Base-by-base conservation (phyloP, 2,888 invertebrate genomes). In the Pterostichus madidus region DNA sequence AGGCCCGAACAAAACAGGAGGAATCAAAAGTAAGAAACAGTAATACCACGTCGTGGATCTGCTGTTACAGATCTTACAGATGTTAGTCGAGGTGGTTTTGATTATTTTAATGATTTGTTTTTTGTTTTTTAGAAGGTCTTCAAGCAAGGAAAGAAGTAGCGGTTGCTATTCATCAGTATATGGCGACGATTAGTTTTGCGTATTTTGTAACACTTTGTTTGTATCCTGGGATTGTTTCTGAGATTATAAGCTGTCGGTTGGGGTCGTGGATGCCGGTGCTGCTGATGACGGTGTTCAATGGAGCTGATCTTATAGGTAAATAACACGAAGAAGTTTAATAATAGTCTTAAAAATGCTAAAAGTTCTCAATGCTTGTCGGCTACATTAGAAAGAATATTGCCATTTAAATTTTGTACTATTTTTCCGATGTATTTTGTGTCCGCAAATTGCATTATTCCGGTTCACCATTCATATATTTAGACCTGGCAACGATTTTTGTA, bases 251-350 rank as follows among this genome's bases (percentile, higher is more conserved):
- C 83, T 97, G 97, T 87, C 93, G 93, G 31, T 93, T 97, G 53
- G 94, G 94, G 13, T 93, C 94, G 1, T 98, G 98, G 97, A 96
- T 97, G 96, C 97, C 98, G 0, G 96, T 98, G 39, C 91, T 97
- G 56, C 92, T 98, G 83, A 97, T 98, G 96, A 94, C 97, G 0
- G 92, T 95, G 8, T 98, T 98, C 88, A 98, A 98, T 87, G 92
- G 94, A 3, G 95, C 96, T 75, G 98, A 98, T 90, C 93, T 97
- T 13, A 91, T 97, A 84, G 98, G 98, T 85, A 95, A 96, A 91
- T 94, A 52, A 35, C 15, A 24, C 24, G 3, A 24, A 24, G 2
- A 24, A 24, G 3, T 24, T 24, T 1, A 24, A 24, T 24, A 24
- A 24, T 24, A 2, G 3, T 24, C 24, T 2, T 24, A 24, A 24